Conservation (phyloP, 1,140 invertebrate species). For the Melipona quadrifasciata region DNA sequence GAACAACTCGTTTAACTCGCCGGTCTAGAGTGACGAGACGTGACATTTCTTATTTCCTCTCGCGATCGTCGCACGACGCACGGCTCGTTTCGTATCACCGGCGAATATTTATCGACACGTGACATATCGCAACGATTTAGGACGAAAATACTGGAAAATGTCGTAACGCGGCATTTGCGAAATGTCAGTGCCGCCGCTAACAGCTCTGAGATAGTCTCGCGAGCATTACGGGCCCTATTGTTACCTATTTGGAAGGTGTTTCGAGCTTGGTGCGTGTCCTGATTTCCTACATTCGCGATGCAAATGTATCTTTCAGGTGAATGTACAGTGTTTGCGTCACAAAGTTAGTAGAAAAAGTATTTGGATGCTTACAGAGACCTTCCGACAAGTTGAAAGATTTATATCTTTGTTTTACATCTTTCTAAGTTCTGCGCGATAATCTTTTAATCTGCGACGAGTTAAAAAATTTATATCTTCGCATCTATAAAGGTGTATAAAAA, state of each 20-base stretch:
- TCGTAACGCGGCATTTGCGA: slow-evolving; percentile 61
- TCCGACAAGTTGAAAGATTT: too few relatives aligned
- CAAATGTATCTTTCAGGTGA: not conserved
- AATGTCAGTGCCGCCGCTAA: slow-evolving; percentile 59
- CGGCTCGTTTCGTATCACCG: not conserved
- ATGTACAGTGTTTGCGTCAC: not conserved
- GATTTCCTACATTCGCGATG: slow-evolving; percentile 4
- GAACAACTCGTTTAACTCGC: not conserved
- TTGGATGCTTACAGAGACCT: not conserved
- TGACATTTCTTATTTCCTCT: slow-evolving; percentile 22
- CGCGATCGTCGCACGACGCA: not conserved
- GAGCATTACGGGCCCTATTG: slow-evolving; percentile 30
- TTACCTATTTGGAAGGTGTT: not conserved
- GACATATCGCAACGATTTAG: slow-evolving; percentile 52
- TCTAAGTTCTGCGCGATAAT: too few relatives aligned
- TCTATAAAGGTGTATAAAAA: too few relatives aligned
- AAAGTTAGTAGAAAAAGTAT: not conserved
- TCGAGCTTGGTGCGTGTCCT: not conserved
- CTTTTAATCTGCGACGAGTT: too few relatives aligned
- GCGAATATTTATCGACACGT: slow-evolving; percentile 32
- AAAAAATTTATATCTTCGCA: too few relatives aligned
- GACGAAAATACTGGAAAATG: slow-evolving; percentile 57
- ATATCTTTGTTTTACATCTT: too few relatives aligned
- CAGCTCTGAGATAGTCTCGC: slow-evolving; percentile 20
- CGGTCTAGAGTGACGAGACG: too few relatives aligned